A percentile compares a stretch with the other conserved stretches of the same genome.
Evolutionary conservation across 2,888 invertebrate genomes (phyloP).

Genomic region (Eupithecia subumbrata): DNA sequence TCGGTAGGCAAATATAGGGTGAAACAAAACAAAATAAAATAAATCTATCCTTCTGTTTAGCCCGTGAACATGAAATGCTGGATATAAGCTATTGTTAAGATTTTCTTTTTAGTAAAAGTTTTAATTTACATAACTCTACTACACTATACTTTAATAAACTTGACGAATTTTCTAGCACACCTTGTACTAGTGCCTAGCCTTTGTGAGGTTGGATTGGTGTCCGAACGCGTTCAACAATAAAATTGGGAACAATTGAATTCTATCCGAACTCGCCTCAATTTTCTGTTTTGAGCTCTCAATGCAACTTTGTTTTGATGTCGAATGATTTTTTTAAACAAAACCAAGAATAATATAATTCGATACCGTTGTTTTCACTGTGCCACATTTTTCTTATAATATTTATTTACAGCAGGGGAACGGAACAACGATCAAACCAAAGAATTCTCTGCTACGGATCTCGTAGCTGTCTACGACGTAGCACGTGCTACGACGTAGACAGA

Average conservation of each 20-base stretch:
- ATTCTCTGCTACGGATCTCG: background rate
- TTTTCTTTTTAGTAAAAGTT: too few relatives aligned
- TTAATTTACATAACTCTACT: too few relatives aligned
- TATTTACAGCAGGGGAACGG: background rate
- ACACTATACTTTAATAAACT: background rate
- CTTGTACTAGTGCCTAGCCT: background rate
- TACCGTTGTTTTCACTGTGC: background rate
- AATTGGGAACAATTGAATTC: conserved; percentile 16
- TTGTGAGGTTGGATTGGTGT: background rate
- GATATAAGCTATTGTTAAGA: background rate
- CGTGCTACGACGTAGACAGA: too few relatives aligned
- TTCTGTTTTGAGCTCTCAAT: background rate
- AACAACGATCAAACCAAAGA: background rate
- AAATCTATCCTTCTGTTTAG: too few relatives aligned
- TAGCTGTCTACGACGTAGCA: background rate
- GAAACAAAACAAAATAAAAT: background rate
- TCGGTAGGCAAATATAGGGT: background rate
- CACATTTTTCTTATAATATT: background rate
- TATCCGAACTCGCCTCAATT: background rate
- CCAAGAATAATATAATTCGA: background rate
- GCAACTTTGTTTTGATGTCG: background rate
- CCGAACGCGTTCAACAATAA: background rate
- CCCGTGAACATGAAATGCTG: background rate
- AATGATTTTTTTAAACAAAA: background rate
- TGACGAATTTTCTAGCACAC: background rate